Percentiles rank a stretch among this genome's conserved stretches.
These are phyloP conservation scores for Tenthredo amoena DNA, from an alignment of 2,888 invertebrate species.

Conservation along the genomic window DNA sequence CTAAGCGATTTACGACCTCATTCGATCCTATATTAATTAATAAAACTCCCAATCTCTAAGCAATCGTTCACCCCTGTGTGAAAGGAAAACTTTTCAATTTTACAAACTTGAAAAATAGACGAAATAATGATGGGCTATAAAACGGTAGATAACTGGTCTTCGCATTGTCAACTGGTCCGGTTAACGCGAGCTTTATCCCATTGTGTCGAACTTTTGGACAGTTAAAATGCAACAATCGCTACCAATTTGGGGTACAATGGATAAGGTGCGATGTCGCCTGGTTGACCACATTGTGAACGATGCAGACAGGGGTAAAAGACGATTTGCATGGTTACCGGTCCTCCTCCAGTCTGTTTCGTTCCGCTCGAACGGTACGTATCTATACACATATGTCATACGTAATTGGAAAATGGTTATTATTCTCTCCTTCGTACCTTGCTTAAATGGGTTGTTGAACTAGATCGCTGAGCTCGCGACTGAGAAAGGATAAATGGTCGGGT, in stretches of 20 bases:
- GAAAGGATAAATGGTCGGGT: constrained; percentile 15
- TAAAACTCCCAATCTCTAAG: not conserved
- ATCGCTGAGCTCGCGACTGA: not conserved
- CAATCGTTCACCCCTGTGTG: not conserved
- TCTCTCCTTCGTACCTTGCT: constrained; percentile 50
- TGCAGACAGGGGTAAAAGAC: constrained; percentile 49
- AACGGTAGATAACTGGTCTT: not conserved
- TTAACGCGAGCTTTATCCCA: constrained; percentile 27
- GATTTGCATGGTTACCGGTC: constrained; percentile 61
- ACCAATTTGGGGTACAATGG: constrained; percentile 52
- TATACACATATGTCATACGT: constrained; percentile 44
- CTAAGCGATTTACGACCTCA: constrained; percentile 13
- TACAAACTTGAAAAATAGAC: not conserved
- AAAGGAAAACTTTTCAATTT: not conserved
- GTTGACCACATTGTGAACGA: constrained; percentile 53
- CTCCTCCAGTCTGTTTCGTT: constrained; percentile 14
- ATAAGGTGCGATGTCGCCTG: constrained; percentile 51
- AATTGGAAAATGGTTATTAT: constrained; percentile 63
- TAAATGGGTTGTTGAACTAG: constrained; percentile 44
- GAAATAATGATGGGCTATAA: not conserved
- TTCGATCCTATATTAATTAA: not conserved
- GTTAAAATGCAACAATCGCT: constrained; percentile 52
- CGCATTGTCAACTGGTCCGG: constrained; percentile 32
- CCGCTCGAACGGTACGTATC: not conserved
- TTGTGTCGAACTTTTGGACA: constrained; percentile 49